phyloP scores from a whole-genome alignment of 2,113 vertebrate species.

The Heliornis fulica region DNA sequence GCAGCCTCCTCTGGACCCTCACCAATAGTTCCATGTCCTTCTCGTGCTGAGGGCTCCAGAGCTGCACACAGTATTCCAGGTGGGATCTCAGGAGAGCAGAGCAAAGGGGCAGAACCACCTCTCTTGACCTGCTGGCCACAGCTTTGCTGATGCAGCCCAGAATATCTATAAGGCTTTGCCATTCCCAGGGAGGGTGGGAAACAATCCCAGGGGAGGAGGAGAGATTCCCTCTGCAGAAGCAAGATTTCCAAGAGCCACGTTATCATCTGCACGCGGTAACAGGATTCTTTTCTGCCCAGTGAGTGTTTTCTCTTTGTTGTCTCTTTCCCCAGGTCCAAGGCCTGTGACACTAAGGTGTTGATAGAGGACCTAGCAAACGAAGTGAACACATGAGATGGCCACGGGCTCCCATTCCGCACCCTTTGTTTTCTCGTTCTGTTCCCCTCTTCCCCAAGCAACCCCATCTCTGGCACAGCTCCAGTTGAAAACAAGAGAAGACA shows the following conservation, averaged over 20 bases:
- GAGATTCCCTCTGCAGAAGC: no score
- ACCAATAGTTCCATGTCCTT: no score
- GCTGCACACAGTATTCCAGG: no score
- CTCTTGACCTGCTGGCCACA: no score
- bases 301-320: not conserved
- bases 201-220: no score
- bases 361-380: slow-evolving; percentile 98
- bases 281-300: not conserved
- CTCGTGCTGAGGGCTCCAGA: no score
- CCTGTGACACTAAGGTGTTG: slow-evolving; percentile 93
- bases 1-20: no score
- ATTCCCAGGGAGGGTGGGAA: no score
- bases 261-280: not conserved
- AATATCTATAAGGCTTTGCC: no score
- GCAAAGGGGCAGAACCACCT: no score
- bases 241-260: not conserved
- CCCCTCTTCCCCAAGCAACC: slow-evolving; percentile 69
- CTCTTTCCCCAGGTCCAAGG: slow-evolving; percentile 82
- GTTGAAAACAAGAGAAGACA: slow-evolving; percentile 77
- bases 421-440: slow-evolving; percentile 72
- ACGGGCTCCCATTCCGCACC: slow-evolving; percentile 50
- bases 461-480: slow-evolving; percentile 77
- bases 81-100: no score
- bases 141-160: no score
- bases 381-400: slow-evolving; percentile 88